Percentiles rank a stretch among this genome's conserved stretches.
Evolutionary conservation across 1,140 invertebrate genomes (phyloP).

Genomic region (Micrasema longulum): DNA sequence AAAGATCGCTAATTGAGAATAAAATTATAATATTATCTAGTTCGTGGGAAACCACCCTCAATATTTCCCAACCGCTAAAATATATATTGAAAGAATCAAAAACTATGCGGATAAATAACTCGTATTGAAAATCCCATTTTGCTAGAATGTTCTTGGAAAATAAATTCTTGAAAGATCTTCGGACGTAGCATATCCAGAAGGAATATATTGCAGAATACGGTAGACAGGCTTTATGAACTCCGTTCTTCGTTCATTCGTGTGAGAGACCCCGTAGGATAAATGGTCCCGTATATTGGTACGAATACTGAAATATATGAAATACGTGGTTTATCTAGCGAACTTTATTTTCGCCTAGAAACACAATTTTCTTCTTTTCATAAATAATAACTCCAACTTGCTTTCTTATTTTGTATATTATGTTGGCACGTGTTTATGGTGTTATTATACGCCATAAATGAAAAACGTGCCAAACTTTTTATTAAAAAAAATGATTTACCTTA

Average conservation of each 20-base stretch:
- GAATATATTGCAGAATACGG: slow-evolving; percentile 26
- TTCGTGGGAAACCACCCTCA: no score
- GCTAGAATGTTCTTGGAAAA: slow-evolving; percentile 19
- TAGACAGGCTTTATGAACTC: slow-evolving; percentile 33
- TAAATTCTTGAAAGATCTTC: slow-evolving; percentile 24
- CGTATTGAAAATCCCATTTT: background rate
- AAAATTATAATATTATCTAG: no score
- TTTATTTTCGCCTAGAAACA: slow-evolving; percentile 12
- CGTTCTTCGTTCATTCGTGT: background rate
- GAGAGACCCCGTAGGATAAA: background rate
- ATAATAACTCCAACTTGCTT: background rate
- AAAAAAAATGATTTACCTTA: no score
- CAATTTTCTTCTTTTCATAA: slow-evolving; percentile 4
- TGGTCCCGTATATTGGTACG: slow-evolving; percentile 4
- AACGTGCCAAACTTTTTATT: no score
- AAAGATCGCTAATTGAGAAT: no score
- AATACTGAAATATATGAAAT: slow-evolving; percentile 4
- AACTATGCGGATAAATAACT: no score
- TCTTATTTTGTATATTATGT: background rate
- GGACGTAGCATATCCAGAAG: slow-evolving; percentile 9
- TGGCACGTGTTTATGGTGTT: no score
- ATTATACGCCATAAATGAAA: no score
- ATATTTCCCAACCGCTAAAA: no score
- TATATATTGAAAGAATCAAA: no score
- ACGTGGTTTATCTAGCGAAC: slow-evolving; percentile 8